Evolutionary conservation across 2,797 vertebrate genomes (phyloP), one percentile per base, ranked within the genome.

Genomic region (Alcedo atthis): DNA sequence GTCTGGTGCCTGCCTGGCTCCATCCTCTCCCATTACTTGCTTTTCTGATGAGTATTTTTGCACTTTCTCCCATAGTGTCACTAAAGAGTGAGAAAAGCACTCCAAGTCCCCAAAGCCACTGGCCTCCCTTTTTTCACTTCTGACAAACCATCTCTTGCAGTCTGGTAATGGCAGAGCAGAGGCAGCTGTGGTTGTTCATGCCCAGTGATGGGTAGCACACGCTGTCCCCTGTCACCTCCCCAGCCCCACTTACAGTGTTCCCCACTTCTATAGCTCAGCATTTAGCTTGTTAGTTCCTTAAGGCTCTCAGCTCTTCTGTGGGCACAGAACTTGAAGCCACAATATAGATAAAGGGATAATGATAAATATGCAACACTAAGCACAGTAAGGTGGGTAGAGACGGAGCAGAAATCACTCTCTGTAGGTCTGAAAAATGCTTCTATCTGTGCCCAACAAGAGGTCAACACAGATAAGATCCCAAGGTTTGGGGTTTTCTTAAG

Each of bases 11-110:
- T 51, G 40, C 37, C 75, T 37, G 1, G 33, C 70, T 75, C 12
- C 45, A 43, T 83, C 78, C 70, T 86, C 42, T 64, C 48, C 5
- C 3, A 11, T 84, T 57, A 22, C 46, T 32, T 45, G 33, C 35
- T 81, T 40, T 54, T 33, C 79, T 81, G 81, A 78, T 78, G 67
- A 94, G 62, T 26, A 8, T 75, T 90, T 94, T 85, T 81, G 74
- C 62, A 37, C 90, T 85, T 94, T 84, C 58, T 54, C 37, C 70
- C 33, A 3, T 32, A 1, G 46, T 76, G 74, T 86, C 30, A 20
- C 74, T 51, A 3, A 58, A 76, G 86, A 74, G 74, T 84, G 90
- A 78, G 69, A 94, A 88, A 64, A 91, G 83, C 83, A 13, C 80
- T 75, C 25, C 0, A 6, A 51, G 81, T 69, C 79, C 70, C 91